Percentiles rank a stretch among this genome's conserved stretches.
These are phyloP conservation scores for Drosophila niveifrons DNA, from an alignment of 2,888 invertebrate genomes.

Conservation along the genomic window DNA sequence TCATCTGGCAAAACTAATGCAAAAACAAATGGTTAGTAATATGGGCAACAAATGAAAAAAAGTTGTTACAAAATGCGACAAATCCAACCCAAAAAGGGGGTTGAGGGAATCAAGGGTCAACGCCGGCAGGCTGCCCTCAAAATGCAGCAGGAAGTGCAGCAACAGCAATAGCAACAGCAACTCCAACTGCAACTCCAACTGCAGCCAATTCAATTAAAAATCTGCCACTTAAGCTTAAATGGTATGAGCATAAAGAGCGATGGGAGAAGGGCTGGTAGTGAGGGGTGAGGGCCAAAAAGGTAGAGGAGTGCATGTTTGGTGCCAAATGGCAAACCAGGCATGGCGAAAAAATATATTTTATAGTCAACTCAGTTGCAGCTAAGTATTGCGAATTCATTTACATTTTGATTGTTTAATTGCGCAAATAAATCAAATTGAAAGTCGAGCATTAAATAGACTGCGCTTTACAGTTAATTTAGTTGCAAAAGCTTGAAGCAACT, in stretches of 20 bases:
- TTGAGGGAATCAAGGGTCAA: constrained; percentile 25
- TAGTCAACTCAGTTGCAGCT: neutral
- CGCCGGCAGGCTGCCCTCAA: constrained; percentile 32
- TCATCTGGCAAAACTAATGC: constrained; percentile 69
- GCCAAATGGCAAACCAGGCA: constrained; percentile 39
- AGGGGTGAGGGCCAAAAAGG: neutral
- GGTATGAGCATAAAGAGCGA: constrained; percentile 26
- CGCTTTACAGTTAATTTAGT: neutral
- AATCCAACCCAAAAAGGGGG: constrained; percentile 8
- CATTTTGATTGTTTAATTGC: neutral
- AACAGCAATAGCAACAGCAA: constrained; percentile 57
- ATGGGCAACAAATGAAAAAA: constrained; percentile 26
- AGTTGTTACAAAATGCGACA: constrained; percentile 52
- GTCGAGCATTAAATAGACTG: neutral
- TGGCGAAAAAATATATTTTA: neutral
- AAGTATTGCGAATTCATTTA: neutral
- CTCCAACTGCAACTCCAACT: constrained; percentile 68
- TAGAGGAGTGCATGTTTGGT: neutral
- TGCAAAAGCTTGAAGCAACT: neutral
- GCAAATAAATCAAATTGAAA: neutral
- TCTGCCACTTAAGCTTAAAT: constrained; percentile 78
- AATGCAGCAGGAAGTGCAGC: constrained; percentile 50
- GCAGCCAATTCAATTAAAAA: constrained; percentile 82
- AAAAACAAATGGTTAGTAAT: constrained; percentile 79
- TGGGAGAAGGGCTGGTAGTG: neutral